Evolutionary conservation across 2,113 vertebrate species (phyloP).

Genomic region (Gobiocypris rarus): DNA sequence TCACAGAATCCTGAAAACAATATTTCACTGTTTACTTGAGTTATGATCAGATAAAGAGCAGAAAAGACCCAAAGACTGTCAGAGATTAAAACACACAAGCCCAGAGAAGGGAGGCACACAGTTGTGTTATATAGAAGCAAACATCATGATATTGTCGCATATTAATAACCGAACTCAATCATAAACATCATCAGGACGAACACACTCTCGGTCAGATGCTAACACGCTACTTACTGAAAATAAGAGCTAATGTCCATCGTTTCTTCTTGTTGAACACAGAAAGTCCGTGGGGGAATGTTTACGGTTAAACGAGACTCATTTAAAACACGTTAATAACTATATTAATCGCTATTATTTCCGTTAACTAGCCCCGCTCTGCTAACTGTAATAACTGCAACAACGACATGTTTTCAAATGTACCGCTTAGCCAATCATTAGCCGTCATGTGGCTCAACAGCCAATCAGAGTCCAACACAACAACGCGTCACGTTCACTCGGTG

Average conservation of each 20-base stretch:
- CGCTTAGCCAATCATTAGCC: neutral
- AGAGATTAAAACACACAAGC: neutral
- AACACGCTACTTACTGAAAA: slow-evolving; percentile 45
- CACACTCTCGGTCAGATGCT: neutral
- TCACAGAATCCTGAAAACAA: too few relatives aligned
- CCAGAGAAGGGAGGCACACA: neutral
- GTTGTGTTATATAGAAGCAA: neutral
- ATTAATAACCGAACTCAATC: neutral
- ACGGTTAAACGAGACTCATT: neutral
- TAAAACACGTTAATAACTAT: neutral
- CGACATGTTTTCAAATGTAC: slow-evolving; percentile 38
- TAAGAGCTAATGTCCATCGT: slow-evolving; percentile 48
- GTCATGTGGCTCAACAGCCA: neutral
- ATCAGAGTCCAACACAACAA: neutral
- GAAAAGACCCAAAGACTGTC: too few relatives aligned
- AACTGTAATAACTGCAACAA: neutral
- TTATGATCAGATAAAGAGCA: too few relatives aligned
- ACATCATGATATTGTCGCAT: neutral
- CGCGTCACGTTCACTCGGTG: neutral
- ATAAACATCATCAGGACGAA: neutral
- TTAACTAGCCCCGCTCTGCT: neutral
- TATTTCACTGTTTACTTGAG: too few relatives aligned
- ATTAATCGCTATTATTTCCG: neutral
- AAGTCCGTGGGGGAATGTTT: neutral
- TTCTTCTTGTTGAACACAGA: neutral